Evolutionary conservation across 2,888 invertebrate species (phyloP).

Genomic region (Steinernema hermaphroditum): DNA sequence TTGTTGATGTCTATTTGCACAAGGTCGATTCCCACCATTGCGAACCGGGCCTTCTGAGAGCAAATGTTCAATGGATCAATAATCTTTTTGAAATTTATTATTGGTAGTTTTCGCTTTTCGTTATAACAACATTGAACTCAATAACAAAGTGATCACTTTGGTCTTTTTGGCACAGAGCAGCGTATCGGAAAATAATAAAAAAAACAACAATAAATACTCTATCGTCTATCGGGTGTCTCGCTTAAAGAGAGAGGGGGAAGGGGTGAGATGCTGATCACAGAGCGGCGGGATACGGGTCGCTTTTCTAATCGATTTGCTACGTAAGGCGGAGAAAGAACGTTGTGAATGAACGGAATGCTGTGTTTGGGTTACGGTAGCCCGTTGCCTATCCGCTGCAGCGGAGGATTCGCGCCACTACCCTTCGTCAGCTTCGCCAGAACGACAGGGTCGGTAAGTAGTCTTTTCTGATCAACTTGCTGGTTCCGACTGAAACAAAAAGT

Average conservation of each 20-base stretch:
- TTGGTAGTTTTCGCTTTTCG: slow-evolving; percentile 4
- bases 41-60: too few species aligned
- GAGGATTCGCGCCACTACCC: not conserved
- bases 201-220: slow-evolving; percentile 28
- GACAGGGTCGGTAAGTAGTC: slow-evolving; percentile 2
- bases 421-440: slow-evolving; percentile 17
- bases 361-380: not conserved
- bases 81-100: not conserved
- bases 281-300: too few species aligned
- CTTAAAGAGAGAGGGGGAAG: not conserved
- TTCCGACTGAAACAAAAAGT: slow-evolving; percentile 4
- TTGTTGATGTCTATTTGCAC: too few species aligned
- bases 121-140: slow-evolving; percentile 21
- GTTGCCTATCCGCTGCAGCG: slow-evolving; percentile 22
- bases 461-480: slow-evolving; percentile 15
- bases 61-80: too few species aligned
- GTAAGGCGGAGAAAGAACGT: slow-evolving; percentile 13
- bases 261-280: slow-evolving; percentile 14
- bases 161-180: slow-evolving; percentile 19
- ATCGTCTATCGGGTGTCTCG: not conserved
- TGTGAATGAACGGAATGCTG: slow-evolving; percentile 28
- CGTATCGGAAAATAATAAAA: not conserved
- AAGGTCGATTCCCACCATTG: too few species aligned
- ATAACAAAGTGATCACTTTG: slow-evolving; percentile 28
- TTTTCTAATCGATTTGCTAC: too few species aligned